These are phyloP conservation scores for Archivesica marissinica DNA, from an alignment of 1,140 invertebrate genomes.

Conservation along the genomic window DNA sequence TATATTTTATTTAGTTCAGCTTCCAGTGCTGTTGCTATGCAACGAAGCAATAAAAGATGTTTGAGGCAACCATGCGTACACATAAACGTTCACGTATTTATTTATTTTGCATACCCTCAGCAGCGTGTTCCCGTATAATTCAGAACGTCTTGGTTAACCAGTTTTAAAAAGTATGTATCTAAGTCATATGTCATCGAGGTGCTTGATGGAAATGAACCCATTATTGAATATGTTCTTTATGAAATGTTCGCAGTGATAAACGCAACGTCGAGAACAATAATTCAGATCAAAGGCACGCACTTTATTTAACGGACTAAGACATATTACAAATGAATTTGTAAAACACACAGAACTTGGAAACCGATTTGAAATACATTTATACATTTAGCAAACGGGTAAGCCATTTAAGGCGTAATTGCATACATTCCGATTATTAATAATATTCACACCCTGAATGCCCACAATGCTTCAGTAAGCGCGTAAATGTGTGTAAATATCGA, in stretches of 20 bases:
- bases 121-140: no score
- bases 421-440: not conserved
- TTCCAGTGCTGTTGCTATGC: constrained; percentile 14
- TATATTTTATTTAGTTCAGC: constrained; percentile 6
- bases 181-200: no score
- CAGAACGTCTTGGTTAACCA: no score
- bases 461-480: constrained; percentile 29
- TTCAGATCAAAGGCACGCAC: not conserved
- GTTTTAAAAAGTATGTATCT: no score
- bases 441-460: constrained; percentile 13
- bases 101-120: not conserved
- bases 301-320: not conserved
- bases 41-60: constrained; percentile 21
- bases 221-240: no score
- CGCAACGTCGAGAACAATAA: no score
- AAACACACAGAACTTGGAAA: not conserved
- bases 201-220: no score
- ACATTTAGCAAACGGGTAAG: not conserved
- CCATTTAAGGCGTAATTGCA: not conserved
- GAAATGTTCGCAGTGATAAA: no score
- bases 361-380: not conserved
- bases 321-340: not conserved
- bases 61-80: not conserved
- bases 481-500: constrained; percentile 18
- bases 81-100: not conserved